Evolutionary conservation across 2,888 invertebrate genomes (phyloP).

Genomic region (Frankliniella intonsa): DNA sequence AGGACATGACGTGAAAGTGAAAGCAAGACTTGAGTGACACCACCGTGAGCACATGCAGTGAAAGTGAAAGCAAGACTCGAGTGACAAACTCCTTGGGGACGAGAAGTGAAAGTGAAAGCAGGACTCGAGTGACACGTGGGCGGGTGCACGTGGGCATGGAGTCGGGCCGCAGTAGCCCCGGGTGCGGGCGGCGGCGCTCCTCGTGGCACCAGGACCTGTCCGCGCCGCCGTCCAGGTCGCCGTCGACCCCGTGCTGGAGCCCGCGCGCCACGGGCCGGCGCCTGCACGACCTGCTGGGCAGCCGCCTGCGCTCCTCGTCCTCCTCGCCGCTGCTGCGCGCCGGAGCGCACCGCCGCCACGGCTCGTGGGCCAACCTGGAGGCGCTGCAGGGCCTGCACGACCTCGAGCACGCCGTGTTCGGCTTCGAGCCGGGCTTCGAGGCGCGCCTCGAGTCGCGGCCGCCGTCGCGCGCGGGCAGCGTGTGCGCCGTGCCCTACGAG

Average conservation of each 20-base stretch:
- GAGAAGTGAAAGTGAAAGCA: neutral
- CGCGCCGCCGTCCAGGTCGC: conserved; percentile 1
- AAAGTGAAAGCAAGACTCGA: neutral
- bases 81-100: neutral
- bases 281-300: conserved; percentile 2
- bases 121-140: neutral
- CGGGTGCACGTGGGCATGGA: no score
- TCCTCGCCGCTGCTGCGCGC: neutral
- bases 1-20: neutral
- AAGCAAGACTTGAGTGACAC: neutral
- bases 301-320: neutral
- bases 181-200: conserved; percentile 1
- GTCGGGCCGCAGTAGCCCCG: neutral
- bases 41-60: neutral
- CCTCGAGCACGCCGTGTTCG: conserved; percentile 1
- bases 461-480: neutral
- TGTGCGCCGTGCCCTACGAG: conserved; percentile 1
- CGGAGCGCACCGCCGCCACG: neutral
- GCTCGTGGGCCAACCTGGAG: conserved; percentile 7
- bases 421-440: conserved; percentile 21
- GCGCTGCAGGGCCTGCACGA: conserved; percentile 4
- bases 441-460: conserved; percentile 4
- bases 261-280: conserved; percentile 1
- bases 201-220: conserved; percentile 21
- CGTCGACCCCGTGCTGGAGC: conserved; percentile 16